Conservation (phyloP, 2,888 invertebrate species). For the Netelia fuscicornis region DNA sequence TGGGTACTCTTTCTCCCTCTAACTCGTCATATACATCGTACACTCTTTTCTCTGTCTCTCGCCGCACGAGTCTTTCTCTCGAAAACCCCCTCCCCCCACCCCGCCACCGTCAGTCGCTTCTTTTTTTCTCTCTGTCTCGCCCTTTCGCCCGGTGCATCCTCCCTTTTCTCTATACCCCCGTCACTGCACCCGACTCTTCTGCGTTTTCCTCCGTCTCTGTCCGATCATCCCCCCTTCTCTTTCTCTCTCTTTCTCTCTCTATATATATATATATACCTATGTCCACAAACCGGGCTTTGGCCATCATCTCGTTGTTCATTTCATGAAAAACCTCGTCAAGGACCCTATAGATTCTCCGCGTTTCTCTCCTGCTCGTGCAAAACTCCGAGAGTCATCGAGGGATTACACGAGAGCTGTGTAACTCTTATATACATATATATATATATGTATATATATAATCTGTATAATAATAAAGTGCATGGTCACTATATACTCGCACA, state of each 20-base stretch:
- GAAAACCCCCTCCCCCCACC: constrained; percentile 48
- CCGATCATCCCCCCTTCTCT: constrained; percentile 55
- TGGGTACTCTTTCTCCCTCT: constrained; percentile 75
- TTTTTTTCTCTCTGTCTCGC: constrained; percentile 63
- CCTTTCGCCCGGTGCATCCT: constrained; percentile 56
- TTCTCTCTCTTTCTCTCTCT: too few relatives aligned
- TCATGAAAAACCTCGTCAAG: constrained; percentile 66
- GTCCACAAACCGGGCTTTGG: constrained; percentile 68
- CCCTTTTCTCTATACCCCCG: constrained; percentile 60
- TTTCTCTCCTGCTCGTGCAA: constrained; percentile 51
- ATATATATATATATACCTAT: constrained; percentile 36
- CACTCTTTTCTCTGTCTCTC: constrained; percentile 57
- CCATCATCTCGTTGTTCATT: constrained; percentile 68
- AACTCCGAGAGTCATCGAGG: constrained; percentile 48
- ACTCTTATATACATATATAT: neutral
- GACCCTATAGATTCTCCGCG: constrained; percentile 66
- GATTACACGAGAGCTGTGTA: constrained; percentile 44
- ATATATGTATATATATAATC: neutral
- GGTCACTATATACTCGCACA: neutral
- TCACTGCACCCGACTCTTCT: constrained; percentile 60
- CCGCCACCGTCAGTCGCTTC: constrained; percentile 48
- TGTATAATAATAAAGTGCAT: neutral
- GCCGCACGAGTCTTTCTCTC: constrained; percentile 65
- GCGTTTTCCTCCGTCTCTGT: constrained; percentile 71
- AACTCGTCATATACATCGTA: constrained; percentile 24